Conservation (phyloP, 2,888 invertebrate species). For the Phaonia tiefii region DNA sequence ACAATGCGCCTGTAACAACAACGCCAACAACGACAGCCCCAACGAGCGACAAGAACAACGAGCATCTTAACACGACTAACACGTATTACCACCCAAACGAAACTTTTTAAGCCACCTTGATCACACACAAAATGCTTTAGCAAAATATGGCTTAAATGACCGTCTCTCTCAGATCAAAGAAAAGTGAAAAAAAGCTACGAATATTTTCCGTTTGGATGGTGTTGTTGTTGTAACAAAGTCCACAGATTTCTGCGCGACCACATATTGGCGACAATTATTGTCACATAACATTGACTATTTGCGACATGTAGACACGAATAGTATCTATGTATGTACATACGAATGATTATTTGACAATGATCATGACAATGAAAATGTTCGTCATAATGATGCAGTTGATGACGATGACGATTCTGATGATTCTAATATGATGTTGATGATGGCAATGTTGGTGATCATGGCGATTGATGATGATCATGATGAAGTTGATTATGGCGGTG, state of each 20-base stretch:
- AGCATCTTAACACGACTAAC: constrained; percentile 68
- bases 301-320: constrained; percentile 68
- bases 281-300: constrained; percentile 69
- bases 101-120: constrained; percentile 64
- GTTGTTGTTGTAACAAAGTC: constrained; percentile 57
- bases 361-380: constrained; percentile 51
- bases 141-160: constrained; percentile 7
- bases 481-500: constrained; percentile 28
- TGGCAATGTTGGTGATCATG: constrained; percentile 49
- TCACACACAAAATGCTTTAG: constrained; percentile 4
- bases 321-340: constrained; percentile 50
- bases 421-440: background rate
- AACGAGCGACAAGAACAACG: constrained; percentile 63
- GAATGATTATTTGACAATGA: constrained; percentile 64
- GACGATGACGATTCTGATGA: constrained; percentile 50
- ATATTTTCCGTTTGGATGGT: background rate
- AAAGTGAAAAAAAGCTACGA: constrained; percentile 47
- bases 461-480: constrained; percentile 9
- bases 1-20: constrained; percentile 2
- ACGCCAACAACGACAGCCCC: background rate
- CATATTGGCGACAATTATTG: constrained; percentile 70
- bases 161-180: constrained; percentile 6
- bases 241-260: constrained; percentile 46
- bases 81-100: constrained; percentile 59
- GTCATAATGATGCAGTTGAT: constrained; percentile 19